Percentiles rank a stretch among this genome's conserved stretches.
phyloP scores from a whole-genome alignment of 2,797 vertebrate genomes.

The Silurus lanzhouensis region DNA sequence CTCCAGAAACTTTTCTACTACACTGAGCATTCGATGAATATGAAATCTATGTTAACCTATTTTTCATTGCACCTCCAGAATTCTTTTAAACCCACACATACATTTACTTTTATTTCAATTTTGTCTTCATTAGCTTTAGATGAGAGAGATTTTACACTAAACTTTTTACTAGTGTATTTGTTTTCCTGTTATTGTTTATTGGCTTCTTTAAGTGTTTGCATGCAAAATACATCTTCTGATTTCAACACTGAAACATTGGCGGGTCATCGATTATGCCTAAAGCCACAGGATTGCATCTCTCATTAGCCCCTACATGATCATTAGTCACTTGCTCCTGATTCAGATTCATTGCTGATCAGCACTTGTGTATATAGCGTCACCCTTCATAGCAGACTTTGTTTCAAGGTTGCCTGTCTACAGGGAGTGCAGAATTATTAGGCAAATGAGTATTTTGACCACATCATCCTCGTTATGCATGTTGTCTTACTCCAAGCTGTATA shows the following conservation, averaged over 20 bases:
- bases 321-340: no score
- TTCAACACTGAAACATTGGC: neutral
- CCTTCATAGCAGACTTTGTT: no score
- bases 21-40: neutral
- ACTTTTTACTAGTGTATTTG: neutral
- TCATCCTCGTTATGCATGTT: no score
- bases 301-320: no score
- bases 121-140: neutral
- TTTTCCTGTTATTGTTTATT: neutral
- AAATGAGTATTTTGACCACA: no score
- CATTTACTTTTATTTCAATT: neutral
- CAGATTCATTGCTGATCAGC: no score
- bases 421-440: no score
- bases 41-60: neutral
- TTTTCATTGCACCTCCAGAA: neutral
- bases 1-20: neutral
- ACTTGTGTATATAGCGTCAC: no score
- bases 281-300: no score
- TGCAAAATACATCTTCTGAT: neutral
- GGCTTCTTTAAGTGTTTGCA: neutral
- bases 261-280: no score
- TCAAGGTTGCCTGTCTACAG: no score
- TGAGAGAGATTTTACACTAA: neutral
- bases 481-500: no score
- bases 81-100: neutral